Conservation (phyloP, 2,797 vertebrate genomes). For the Ciconia nigra region DNA sequence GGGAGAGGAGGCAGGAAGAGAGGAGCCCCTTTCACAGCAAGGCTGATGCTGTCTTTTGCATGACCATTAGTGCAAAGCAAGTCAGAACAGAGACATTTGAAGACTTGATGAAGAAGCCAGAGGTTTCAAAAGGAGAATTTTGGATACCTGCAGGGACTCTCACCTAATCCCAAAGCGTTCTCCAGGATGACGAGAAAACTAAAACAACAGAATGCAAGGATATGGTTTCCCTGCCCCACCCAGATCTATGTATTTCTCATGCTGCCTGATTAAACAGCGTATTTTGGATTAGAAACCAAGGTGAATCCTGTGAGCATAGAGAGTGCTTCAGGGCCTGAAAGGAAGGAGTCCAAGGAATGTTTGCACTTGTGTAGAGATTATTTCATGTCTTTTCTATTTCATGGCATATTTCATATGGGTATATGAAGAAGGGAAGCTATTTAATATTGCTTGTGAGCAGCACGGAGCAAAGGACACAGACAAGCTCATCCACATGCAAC, state of each 20-base stretch:
- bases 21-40: background rate
- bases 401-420: background rate
- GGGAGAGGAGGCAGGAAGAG: background rate
- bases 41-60: background rate
- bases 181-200: background rate
- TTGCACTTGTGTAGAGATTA: background rate
- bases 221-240: fast-evolving
- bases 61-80: background rate
- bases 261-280: background rate
- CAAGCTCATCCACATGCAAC: background rate
- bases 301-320: background rate
- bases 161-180: background rate
- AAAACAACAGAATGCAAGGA: background rate
- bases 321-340: background rate
- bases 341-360: background rate
- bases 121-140: background rate
- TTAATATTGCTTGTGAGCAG: background rate
- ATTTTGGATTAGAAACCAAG: background rate
- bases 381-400: background rate
- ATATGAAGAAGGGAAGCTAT: background rate
- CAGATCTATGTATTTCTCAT: background rate
- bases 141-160: background rate
- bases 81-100: background rate
- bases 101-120: background rate
- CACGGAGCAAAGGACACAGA: background rate